Base-by-base conservation (phyloP, 2,888 invertebrate species). In the Agrochola litura region DNA sequence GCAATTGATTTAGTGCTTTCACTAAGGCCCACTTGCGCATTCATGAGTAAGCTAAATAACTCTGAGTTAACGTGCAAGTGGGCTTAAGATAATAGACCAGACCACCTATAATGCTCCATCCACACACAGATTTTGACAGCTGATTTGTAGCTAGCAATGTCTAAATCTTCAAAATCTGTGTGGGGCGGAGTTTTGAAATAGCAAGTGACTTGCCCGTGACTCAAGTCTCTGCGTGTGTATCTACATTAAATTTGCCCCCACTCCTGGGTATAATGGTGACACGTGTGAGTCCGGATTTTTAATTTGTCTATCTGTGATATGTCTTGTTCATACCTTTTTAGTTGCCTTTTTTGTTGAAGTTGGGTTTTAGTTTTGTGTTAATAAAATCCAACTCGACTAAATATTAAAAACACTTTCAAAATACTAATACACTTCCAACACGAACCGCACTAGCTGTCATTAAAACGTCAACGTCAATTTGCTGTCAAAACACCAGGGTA, bases 401-500 rank as follows among this genome's bases (percentile, higher is more conserved):
- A 37, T 37, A 37, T 4, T 37, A 37, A 37, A 37, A 37, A 37
- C 37, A 37, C 37, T 37, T 37, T 4, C 4, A 37, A 37, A 37
- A 37, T 37, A 37, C 37, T 37, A 76, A 66, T 4, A 37, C 1
- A 22, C 8, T 22, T 41, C 0, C 1, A 25, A 16, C 4, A 19
- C 19, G 16, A 4, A 0, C 25, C 43, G 6, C 56, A n/a, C 25
- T 66, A 46, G 0, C 56, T 81, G 41, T 64, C 74, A 73, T 16
- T 63, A 41, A 41, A 81, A 56, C 56, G 46, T 73, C 46, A 73
- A 63, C 10, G 63, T 77, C 75, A 81, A 46, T 22, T 63, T 19
- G 3, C 52, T 76, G 82, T 79, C 65, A 65, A 79, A 77, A 61
- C 60, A 60, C 6, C 6, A 61, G 46, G 6, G 78, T 83, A 79